Evolutionary conservation across 2,888 invertebrate genomes (phyloP), one percentile per base, ranked within the genome.

Genomic region (Orthosia gracilis): DNA sequence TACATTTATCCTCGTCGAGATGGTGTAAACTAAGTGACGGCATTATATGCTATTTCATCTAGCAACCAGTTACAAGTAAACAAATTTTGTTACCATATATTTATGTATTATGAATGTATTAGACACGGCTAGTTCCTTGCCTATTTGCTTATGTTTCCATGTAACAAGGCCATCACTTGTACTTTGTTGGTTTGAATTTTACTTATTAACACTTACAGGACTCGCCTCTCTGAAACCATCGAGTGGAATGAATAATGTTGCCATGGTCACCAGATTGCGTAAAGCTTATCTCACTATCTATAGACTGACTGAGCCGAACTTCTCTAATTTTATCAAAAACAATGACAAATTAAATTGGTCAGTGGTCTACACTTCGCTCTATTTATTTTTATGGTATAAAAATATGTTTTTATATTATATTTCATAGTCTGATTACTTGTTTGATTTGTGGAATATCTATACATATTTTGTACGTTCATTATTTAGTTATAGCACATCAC

Each of bases 391-490:
- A 91, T 93, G 93, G 94, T 96, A 96, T 91, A 96, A 96, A 96
- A 96, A 96, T 96, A 96, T 92, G 89, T 91, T 89, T 85, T 85
- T 89, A 69, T 80, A 62, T 91, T 89, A 89, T 90, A 88, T 90
- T 89, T 92, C 82, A 84, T 88, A 86, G 85, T 84, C 91, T 92
- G 82, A 84, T 82, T 89, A 91, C 84, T 91, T 81, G 84, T 91
- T 91, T 91, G 90, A 92, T 92, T 93, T 90, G 90, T 90, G 93
- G 93, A 87, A 94, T 93, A 85, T 90, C 89, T 93, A 92, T 92
- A 94, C 91, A 92, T 92, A 94, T 96, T 87, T 96, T 96, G 96
- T 96, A 96, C 96, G 94, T 95, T 94, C 91, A 92, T 93, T 91
- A 91, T 92, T 94, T 93, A 94, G 92, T 92, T 94, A 88, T 87